A percentile compares a stretch with the other conserved stretches of the same genome.
phyloP scores from a whole-genome alignment of 2,888 invertebrate genomes.

The Nebria salina region DNA sequence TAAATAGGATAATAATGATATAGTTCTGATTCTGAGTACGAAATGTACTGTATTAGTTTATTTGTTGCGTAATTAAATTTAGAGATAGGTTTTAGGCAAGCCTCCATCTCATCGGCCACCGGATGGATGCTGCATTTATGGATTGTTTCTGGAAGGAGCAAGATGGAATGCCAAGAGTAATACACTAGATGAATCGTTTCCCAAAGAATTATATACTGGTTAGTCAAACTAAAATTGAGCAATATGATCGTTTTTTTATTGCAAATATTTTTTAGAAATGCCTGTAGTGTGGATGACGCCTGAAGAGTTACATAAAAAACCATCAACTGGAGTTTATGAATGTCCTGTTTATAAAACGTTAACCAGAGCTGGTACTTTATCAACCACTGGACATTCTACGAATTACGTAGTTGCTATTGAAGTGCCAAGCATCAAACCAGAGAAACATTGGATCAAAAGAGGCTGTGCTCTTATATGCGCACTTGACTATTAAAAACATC shows the following conservation, averaged over 20 bases:
- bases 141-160: slow-evolving; percentile 81
- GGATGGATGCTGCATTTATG: slow-evolving; percentile 73
- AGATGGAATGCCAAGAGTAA: slow-evolving; percentile 72
- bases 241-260: too few species aligned
- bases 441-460: slow-evolving; percentile 71
- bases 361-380: slow-evolving; percentile 70
- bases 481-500: slow-evolving; percentile 62
- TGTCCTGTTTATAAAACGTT: slow-evolving; percentile 76
- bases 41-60: neutral
- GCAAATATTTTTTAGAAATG: slow-evolving; percentile 66
- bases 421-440: slow-evolving; percentile 66
- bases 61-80: neutral
- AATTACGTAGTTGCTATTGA: slow-evolving; percentile 73
- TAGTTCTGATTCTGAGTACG: too few species aligned
- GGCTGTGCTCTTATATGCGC: slow-evolving; percentile 70
- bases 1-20: too few species aligned
- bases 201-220: slow-evolving; percentile 78
- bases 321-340: slow-evolving; percentile 63
- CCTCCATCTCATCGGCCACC: slow-evolving; percentile 64
- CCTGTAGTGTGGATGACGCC: slow-evolving; percentile 76
- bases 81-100: slow-evolving; percentile 62
- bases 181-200: slow-evolving; percentile 69
- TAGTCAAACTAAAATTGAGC: slow-evolving; percentile 30
- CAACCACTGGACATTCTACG: slow-evolving; percentile 76
- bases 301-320: slow-evolving; percentile 68